Conservation (phyloP, 2,113 vertebrate genomes). For the Quiscalus mexicanus region DNA sequence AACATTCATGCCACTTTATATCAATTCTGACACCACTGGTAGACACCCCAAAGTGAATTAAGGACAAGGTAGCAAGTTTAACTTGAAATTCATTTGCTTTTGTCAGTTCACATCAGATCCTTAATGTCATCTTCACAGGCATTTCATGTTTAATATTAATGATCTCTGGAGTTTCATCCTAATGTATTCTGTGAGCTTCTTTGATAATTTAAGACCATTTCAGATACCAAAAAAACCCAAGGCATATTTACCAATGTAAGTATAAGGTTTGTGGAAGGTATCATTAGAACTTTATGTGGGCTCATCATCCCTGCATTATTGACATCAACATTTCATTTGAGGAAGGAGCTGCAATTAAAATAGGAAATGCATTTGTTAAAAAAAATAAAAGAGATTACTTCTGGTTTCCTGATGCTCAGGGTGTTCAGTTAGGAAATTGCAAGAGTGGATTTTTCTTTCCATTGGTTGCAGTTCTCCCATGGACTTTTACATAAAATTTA, state of each 20-base stretch:
- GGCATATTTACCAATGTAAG: not conserved
- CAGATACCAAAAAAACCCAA: not conserved
- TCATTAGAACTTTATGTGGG: not conserved
- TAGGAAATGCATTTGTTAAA: not conserved
- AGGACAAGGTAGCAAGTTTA: constrained; percentile 29
- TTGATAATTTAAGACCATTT: not conserved
- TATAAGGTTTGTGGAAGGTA: not conserved
- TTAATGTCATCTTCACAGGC: not conserved
- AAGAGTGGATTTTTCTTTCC: not conserved
- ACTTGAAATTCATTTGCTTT: constrained; percentile 23
- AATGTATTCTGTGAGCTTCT: not conserved
- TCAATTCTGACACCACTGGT: not conserved
- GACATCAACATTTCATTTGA: not conserved
- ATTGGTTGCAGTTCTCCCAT: not conserved
- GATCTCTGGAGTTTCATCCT: not conserved
- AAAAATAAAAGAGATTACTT: not conserved
- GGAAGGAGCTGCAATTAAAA: not conserved
- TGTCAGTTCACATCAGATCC: constrained; percentile 45
- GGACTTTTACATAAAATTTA: not conserved
- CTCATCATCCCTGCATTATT: not conserved
- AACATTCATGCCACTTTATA: not conserved
- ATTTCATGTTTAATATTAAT: constrained; percentile 52
- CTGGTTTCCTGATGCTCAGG: not conserved
- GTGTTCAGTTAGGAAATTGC: not conserved
- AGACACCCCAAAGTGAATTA: constrained; percentile 11